Percentiles rank a stretch among this genome's conserved stretches.
These are phyloP conservation scores for Octonoba sinensis DNA, from an alignment of 2,888 invertebrate species.

Conservation along the genomic window DNA sequence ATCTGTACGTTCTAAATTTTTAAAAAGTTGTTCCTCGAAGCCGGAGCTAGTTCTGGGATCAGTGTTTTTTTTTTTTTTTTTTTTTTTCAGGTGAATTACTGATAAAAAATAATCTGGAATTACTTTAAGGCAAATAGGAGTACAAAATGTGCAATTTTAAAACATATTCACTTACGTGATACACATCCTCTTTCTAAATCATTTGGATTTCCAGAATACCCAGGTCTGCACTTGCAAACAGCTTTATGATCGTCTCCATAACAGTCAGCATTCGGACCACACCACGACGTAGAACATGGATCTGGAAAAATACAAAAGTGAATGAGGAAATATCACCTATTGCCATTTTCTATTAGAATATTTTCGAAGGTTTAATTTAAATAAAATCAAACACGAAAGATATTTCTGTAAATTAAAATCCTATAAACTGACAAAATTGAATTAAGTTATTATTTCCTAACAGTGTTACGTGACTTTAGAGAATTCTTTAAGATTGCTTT, in stretches of 20 bases:
- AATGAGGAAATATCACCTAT: not conserved
- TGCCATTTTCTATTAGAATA: not conserved
- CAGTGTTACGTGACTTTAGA: no score
- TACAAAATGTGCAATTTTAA: no score
- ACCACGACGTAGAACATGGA: constrained; percentile 70
- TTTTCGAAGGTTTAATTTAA: not conserved
- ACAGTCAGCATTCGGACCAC: constrained; percentile 87
- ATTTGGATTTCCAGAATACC: constrained; percentile 84
- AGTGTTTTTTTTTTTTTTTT: no score
- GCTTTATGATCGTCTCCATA: constrained; percentile 89
- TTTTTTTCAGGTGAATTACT: no score
- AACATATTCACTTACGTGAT: constrained; percentile 52
- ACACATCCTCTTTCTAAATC: constrained; percentile 69
- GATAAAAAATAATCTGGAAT: no score
- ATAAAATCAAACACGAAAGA: not conserved
- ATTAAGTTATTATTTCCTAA: not conserved
- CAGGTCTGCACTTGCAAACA: constrained; percentile 84
- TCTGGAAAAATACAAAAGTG: constrained; percentile 30
- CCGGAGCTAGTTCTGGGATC: no score
- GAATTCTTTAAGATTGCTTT: no score
- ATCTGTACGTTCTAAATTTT: no score
- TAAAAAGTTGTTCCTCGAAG: no score
- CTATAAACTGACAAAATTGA: not conserved
- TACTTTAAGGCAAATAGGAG: no score
- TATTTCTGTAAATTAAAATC: not conserved